Conservation (phyloP, 2,113 vertebrate genomes). For the Oncorhynchus clarkii region DNA sequence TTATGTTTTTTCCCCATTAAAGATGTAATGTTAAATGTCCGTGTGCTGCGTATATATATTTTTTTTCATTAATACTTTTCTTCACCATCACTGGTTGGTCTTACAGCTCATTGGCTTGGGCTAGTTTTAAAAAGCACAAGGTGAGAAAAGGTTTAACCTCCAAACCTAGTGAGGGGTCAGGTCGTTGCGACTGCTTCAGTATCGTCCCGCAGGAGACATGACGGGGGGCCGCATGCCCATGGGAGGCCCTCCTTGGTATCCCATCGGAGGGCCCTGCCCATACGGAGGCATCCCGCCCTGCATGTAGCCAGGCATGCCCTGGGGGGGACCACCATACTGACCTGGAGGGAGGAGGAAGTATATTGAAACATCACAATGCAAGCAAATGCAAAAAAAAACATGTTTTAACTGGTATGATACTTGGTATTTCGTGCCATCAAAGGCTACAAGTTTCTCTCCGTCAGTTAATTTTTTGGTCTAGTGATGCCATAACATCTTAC, state of each 20-base stretch:
- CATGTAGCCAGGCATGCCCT: conserved; percentile 95
- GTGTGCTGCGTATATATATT: conserved; percentile 71
- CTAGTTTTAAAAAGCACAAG: conserved; percentile 75
- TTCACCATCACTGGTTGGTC: conserved; percentile 86
- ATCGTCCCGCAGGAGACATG: conserved; percentile 98
- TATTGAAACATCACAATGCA: neutral
- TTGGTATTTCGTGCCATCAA: neutral
- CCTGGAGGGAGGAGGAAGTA: conserved; percentile 68
- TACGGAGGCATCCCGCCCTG: conserved; percentile 93
- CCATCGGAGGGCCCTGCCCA: conserved; percentile 95
- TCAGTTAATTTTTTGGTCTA: neutral
- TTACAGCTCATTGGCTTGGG: conserved; percentile 85
- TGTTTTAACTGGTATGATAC: neutral
- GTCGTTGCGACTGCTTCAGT: conserved; percentile 85
- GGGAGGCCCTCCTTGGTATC: conserved; percentile 93
- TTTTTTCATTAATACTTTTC: conserved; percentile 57
- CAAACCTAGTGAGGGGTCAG: conserved; percentile 86
- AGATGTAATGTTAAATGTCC: conserved; percentile 84
- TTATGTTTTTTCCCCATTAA: conserved; percentile 59
- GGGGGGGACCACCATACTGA: conserved; percentile 94
- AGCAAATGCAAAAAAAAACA: neutral
- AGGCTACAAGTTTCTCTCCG: no score
- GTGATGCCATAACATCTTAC: conserved; percentile 40
- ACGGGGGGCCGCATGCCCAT: conserved; percentile 98
- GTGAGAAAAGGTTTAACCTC: conserved; percentile 95